Evolutionary conservation across 2,113 vertebrate genomes (phyloP).

Genomic region (Benitochromis conjunctus): DNA sequence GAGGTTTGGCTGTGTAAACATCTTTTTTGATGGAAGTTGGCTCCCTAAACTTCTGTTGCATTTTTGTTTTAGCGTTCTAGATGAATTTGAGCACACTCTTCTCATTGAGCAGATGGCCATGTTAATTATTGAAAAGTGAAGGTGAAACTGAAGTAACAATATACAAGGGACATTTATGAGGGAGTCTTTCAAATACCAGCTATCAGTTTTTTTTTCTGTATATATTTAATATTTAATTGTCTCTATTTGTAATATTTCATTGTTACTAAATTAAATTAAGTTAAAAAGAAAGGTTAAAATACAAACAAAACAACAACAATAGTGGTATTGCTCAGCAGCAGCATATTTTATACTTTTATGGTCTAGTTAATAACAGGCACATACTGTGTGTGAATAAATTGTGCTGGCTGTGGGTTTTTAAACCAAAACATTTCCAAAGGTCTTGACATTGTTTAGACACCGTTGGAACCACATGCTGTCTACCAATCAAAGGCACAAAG

Average conservation of each 20-base stretch:
- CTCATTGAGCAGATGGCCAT: neutral
- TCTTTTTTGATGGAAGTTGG: neutral
- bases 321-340: neutral
- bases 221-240: neutral
- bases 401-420: slow-evolving; percentile 17
- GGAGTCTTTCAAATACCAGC: neutral
- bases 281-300: neutral
- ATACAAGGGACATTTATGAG: neutral
- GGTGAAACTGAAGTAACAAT: neutral
- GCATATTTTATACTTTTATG: neutral
- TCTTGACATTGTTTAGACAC: slow-evolving; percentile 15
- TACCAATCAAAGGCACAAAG: slow-evolving; percentile 43
- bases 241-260: neutral
- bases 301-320: neutral
- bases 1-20: neutral
- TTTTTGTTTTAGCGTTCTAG: neutral
- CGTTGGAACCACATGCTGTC: slow-evolving; percentile 44
- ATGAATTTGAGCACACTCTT: neutral
- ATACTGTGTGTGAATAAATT: neutral
- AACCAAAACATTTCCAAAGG: slow-evolving; percentile 40
- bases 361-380: neutral
- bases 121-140: neutral
- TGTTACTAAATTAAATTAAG: neutral
- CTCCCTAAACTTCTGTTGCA: neutral
- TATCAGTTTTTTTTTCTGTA: neutral